These are phyloP conservation scores for Pongo abelii DNA, from an alignment of 2,113 vertebrate species.

Conservation along the genomic window DNA sequence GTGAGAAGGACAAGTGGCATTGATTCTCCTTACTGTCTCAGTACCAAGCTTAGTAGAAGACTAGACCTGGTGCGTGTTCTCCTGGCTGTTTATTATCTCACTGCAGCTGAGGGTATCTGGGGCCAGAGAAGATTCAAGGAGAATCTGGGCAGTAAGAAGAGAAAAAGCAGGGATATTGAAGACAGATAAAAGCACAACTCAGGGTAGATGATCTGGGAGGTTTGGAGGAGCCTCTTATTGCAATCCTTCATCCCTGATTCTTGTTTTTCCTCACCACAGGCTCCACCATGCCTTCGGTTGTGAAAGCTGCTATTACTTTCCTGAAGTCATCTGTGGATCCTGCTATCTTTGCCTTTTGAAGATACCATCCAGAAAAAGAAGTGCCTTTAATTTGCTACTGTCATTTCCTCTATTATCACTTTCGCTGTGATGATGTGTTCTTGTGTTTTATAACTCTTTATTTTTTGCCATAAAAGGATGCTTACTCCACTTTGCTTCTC, in stretches of 20 bases:
- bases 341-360: neutral
- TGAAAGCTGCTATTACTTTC: slow-evolving; percentile 31
- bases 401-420: neutral
- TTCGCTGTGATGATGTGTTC: neutral
- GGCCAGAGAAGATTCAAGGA: neutral
- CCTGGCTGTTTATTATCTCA: neutral
- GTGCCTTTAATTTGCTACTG: neutral
- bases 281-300: neutral
- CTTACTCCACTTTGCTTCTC: neutral
- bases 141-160: neutral
- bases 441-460: neutral
- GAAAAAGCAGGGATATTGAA: neutral
- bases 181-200: neutral
- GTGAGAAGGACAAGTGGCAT: no score
- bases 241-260: neutral
- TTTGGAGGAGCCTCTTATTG: accelerated
- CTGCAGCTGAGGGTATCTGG: neutral
- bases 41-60: neutral
- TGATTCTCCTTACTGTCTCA: neutral
- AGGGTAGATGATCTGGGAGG: neutral
- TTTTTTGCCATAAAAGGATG: neutral
- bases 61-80: neutral
- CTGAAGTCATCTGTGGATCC: slow-evolving; percentile 50
- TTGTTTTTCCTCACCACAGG: neutral
- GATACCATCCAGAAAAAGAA: neutral